Base-by-base conservation (phyloP, 2,113 vertebrate genomes). In the crab-eating macaque (Macaca fascicularis) region DNA sequence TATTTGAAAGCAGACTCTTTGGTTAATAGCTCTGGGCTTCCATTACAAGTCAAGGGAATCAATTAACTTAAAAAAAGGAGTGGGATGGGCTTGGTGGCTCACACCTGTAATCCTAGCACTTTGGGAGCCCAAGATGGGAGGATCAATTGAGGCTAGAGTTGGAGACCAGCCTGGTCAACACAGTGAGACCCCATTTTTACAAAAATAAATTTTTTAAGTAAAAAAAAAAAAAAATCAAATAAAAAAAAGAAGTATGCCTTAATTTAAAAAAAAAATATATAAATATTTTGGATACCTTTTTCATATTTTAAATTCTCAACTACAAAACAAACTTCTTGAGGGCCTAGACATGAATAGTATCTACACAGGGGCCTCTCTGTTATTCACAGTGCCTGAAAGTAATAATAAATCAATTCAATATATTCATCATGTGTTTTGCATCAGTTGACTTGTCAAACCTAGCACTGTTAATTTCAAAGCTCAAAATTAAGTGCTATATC, bases 281-380 rank as follows among this genome's bases (percentile, higher is more conserved):
- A 79, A 80, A 70, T 82, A 84, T 27, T 57, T 57, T 81, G 45
- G 35, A 30, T 64, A 48, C 67, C 83, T 81, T 76, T 96, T 86
- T 74, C 61, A 16, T 43, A 48, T 79, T 95, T 89, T 83, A 50
- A 74, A 91, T 75, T 93, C n/a, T 82, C 48, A 84, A 93, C 76
- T 85, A 92, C 75, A 74, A 93, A 81, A 38, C 48, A 82, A 95
- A 95, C 43, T 94, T 90, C 23, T 78, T 57, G 67, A 82, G 35
- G 40, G 40, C 19, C 50, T 17, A 82, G 52, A 80, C 2, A 50
- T 79, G 72, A 94, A 25, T 67, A 43, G 50, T 57, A 79, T 7
- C 84, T 78, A 75, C 55, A 70, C 7, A 75, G 35, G 8, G 19
- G 38, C 19, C 7, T 85, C 40, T 67, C 61, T 22, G n/a, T 64